A percentile compares a stretch with the other conserved stretches of the same genome.
Evolutionary conservation across 2,113 vertebrate species (phyloP).

Genomic region (Abramis brama): DNA sequence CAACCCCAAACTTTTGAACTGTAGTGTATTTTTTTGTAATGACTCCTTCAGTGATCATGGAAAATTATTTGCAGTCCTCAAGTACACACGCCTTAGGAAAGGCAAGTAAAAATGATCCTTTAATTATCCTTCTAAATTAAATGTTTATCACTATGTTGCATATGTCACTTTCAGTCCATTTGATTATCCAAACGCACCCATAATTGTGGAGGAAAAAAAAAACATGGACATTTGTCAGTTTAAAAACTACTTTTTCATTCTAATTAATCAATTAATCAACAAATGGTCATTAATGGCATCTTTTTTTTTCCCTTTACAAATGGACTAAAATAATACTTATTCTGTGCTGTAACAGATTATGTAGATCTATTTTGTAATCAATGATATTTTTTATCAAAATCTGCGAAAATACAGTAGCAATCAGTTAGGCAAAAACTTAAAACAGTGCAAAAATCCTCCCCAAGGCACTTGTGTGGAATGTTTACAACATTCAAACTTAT

Average conservation of each 20-base stretch:
- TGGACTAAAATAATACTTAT: slow-evolving; percentile 2
- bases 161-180: neutral
- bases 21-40: neutral
- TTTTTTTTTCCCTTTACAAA: slow-evolving; percentile 42
- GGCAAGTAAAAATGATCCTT: neutral
- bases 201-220: neutral
- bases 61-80: neutral
- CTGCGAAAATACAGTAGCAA: slow-evolving; percentile 60
- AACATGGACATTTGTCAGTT: neutral
- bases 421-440: slow-evolving; percentile 57
- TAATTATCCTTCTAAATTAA: neutral
- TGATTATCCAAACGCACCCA: neutral
- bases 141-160: neutral
- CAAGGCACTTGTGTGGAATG: slow-evolving; percentile 77
- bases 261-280: neutral
- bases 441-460: slow-evolving; percentile 83
- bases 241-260: neutral
- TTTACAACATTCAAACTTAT: slow-evolving; percentile 71
- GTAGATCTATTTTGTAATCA: neutral
- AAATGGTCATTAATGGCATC: neutral
- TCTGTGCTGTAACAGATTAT: slow-evolving; percentile 28
- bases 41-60: neutral
- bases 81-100: neutral
- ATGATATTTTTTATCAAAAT: slow-evolving; percentile 42
- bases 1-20: neutral